Base-by-base conservation (phyloP, 2,888 invertebrate genomes). In the Hydropsyche betteni region DNA sequence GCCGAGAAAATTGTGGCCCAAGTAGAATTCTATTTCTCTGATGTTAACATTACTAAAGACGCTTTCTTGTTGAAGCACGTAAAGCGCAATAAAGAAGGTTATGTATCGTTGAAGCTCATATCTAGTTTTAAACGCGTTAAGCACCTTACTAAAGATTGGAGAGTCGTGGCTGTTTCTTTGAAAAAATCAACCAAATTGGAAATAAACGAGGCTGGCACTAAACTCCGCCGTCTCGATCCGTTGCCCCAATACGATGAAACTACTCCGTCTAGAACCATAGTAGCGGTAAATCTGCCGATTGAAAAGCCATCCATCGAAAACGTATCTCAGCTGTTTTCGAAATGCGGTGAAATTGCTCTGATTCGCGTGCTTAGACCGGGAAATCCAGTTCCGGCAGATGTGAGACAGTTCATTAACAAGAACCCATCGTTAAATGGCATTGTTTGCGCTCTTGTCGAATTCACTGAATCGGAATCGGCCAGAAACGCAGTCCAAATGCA, bases 101-200 rank as follows among this genome's bases (percentile, higher is more conserved):
- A 93, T 85, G 97, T 98, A 14, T 97, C 96, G 74, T 87, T 98
- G 73, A 98, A 98, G 84, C 88, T 98, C 75, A 95, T 98, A 80
- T 96, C 97, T 12, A 97, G 97, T 82, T 97, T 98, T 84, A 96
- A 97, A 83, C 91, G 96, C 78, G 96, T 98, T 61, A 97, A 98
- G 82, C 95, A 96, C 82, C 86, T 98, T 76, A 96, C 97, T 12
- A 94, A 96, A 83, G 97, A 98, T 83, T 98, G 97, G 94, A 90
- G 96, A 79, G 94, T 94, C 33, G 97, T 98, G 8, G 96, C 97
- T 0, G 92, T 93, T 82, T 94, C 97, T 50, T 87, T 98, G 79
- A 89, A 91, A 80, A 88, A 91, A 53, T 94, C 94, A 55, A 91
- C 89, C 16, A 93, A 92, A 81, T 87, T 98, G 80, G 94, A 96